Percentiles rank a stretch among this genome's conserved stretches.
phyloP scores from a whole-genome alignment of 2,113 vertebrate genomes.

The Epinephelus lanceolatus region DNA sequence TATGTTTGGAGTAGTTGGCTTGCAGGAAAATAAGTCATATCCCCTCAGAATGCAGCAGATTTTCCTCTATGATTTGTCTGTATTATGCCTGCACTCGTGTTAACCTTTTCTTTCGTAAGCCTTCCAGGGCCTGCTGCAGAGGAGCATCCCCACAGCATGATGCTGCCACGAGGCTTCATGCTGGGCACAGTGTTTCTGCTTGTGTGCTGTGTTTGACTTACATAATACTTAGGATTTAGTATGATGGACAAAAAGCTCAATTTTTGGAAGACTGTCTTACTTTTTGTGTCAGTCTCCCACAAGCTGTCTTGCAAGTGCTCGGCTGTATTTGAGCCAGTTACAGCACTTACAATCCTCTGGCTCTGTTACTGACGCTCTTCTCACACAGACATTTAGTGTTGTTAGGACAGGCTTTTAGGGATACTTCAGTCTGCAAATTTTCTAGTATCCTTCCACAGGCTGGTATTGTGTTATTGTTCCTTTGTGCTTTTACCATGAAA shows the following conservation, averaged over 20 bases:
- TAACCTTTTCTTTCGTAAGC: slow-evolving; percentile 9
- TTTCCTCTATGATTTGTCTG: background rate
- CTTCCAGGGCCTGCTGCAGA: background rate
- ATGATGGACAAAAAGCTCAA: no score
- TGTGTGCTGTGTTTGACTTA: slow-evolving; percentile 4
- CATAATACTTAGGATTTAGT: no score
- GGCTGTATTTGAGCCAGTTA: background rate
- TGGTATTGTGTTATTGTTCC: background rate
- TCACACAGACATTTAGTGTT: background rate
- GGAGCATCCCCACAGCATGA: background rate
- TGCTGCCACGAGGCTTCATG: background rate
- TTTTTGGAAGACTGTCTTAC: no score
- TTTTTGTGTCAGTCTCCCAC: background rate
- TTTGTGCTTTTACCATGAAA: background rate
- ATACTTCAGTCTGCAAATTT: background rate
- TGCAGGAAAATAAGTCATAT: background rate
- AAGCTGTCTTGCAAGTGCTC: background rate
- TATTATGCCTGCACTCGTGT: background rate
- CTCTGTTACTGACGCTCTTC: background rate
- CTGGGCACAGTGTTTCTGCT: background rate
- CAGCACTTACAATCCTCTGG: background rate
- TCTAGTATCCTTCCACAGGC: background rate
- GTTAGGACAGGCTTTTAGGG: background rate
- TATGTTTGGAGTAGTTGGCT: background rate
- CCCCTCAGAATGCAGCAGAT: background rate